phyloP scores from a whole-genome alignment of 1,140 invertebrate genomes.

The Lepidotrigona ventralis region DNA sequence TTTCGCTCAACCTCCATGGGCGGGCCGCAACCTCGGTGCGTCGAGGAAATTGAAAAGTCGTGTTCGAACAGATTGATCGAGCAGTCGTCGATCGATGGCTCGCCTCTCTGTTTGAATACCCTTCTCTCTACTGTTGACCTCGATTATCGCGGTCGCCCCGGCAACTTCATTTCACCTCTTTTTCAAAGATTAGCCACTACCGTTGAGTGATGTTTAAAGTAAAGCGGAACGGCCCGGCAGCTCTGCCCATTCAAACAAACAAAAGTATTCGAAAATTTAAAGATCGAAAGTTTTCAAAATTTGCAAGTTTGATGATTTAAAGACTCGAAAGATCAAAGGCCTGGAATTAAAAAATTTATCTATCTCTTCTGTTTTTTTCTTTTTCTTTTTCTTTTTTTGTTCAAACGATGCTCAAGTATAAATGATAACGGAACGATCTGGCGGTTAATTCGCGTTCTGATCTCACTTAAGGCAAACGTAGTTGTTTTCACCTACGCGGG shows the following conservation, averaged over 20 bases:
- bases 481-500: neutral
- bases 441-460: neutral
- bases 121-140: neutral
- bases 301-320: neutral
- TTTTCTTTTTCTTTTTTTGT: neutral
- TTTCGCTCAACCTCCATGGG: conserved; percentile 7
- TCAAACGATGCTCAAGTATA: neutral
- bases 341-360: too few relatives aligned
- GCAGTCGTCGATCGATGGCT: conserved; percentile 1
- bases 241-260: neutral
- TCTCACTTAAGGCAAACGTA: accelerated
- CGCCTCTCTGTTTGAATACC: conserved; percentile 6
- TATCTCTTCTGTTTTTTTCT: too few relatives aligned
- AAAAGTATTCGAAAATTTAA: neutral
- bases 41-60: conserved; percentile 39
- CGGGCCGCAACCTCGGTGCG: neutral
- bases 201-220: neutral
- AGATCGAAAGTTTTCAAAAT: too few relatives aligned
- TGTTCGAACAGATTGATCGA: conserved; percentile 42
- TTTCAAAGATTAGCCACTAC: too few relatives aligned
- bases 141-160: neutral
- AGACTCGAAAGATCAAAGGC: too few relatives aligned
- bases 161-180: neutral
- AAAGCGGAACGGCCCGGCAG: neutral
- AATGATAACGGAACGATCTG: neutral